These are phyloP conservation scores for Indicator maculatus DNA, from an alignment of 2,113 vertebrate genomes.

Conservation along the genomic window DNA sequence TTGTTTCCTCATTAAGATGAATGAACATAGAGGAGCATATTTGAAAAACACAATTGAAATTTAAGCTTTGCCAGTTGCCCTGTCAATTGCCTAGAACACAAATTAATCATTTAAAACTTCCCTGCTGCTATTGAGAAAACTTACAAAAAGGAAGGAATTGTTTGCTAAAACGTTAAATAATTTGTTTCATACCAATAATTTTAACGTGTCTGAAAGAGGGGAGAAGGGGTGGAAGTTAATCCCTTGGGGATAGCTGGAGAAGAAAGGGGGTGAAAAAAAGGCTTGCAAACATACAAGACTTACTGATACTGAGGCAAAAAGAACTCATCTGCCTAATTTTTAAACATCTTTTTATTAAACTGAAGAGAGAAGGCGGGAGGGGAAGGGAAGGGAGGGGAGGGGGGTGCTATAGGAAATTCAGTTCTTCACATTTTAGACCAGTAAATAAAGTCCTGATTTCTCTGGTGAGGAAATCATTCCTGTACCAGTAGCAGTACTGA, in stretches of 20 bases:
- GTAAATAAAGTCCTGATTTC: slow-evolving; percentile 14
- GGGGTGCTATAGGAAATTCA: neutral
- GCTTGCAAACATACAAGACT: slow-evolving; percentile 30
- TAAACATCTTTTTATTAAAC: slow-evolving; percentile 28
- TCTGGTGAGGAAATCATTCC: slow-evolving; percentile 9
- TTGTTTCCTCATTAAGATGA: slow-evolving; percentile 29
- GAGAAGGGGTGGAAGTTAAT: neutral
- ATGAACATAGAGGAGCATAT: slow-evolving; percentile 12
- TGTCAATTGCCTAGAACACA: slow-evolving; percentile 53
- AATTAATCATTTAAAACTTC: slow-evolving; percentile 61
- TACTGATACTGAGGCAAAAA: slow-evolving; percentile 10
- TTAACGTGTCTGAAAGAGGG: slow-evolving; percentile 18
- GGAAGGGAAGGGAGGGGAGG: too few relatives aligned
- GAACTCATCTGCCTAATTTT: slow-evolving; percentile 17
- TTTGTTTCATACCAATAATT: slow-evolving; percentile 52
- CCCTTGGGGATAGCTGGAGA: neutral
- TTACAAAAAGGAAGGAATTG: neutral
- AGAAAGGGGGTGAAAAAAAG: slow-evolving; percentile 32
- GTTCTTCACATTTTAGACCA: neutral
- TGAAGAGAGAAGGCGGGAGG: neutral
- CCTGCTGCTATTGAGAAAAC: slow-evolving; percentile 9
- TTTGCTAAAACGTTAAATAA: slow-evolving; percentile 37
- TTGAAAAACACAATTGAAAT: slow-evolving; percentile 58
- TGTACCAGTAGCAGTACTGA: neutral
- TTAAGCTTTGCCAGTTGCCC: slow-evolving; percentile 59